Evolutionary conservation across 2,797 vertebrate genomes (phyloP).

Genomic region (Otus scops): DNA sequence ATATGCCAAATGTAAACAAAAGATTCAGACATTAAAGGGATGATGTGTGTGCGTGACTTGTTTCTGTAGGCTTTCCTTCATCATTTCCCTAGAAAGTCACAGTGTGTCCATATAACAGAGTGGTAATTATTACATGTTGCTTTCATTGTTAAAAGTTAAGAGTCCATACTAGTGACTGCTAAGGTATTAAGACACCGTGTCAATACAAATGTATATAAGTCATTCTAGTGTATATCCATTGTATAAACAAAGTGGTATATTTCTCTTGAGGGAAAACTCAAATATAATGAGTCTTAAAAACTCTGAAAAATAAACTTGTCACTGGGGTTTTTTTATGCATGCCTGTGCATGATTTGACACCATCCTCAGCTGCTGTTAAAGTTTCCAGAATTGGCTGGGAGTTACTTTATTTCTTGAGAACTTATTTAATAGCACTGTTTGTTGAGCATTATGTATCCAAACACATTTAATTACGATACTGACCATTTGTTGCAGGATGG

Average conservation of each 20-base stretch:
- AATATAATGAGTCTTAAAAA: neutral
- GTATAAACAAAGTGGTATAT: neutral
- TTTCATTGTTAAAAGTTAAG: neutral
- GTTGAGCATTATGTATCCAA: neutral
- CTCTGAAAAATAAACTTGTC: neutral
- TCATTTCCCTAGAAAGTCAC: neutral
- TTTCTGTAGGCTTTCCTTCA: neutral
- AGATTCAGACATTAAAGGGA: neutral
- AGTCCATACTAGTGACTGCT: neutral
- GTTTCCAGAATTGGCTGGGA: neutral
- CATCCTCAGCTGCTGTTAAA: neutral
- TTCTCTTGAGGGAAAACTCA: neutral
- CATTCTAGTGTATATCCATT: neutral
- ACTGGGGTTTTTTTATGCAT: rapidly evolving
- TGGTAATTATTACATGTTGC: neutral
- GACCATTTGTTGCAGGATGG: neutral
- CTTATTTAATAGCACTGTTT: neutral
- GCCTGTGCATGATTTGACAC: neutral
- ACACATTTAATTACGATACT: neutral
- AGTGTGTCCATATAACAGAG: rapidly evolving
- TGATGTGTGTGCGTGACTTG: neutral
- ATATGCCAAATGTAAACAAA: neutral
- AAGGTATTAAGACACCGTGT: neutral
- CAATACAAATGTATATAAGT: neutral
- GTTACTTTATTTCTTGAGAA: neutral